A percentile compares a stretch with the other conserved stretches of the same genome.
These are phyloP conservation scores for Sericinus montela DNA, from an alignment of 2,888 invertebrate genomes.

Conservation along the genomic window DNA sequence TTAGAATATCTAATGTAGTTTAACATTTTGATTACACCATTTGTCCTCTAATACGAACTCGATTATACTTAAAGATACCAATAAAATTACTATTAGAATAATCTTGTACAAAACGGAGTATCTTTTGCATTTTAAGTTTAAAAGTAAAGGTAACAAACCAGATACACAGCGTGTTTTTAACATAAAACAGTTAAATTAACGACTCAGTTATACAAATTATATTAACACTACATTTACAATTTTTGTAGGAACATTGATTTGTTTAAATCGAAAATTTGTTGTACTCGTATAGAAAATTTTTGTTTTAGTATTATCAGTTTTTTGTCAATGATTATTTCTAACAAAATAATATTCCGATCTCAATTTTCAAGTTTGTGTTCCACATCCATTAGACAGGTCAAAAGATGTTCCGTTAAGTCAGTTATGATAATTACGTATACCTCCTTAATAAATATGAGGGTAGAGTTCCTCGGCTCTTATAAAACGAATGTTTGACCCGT, in stretches of 20 bases:
- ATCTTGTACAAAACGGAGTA: slow-evolving; percentile 17
- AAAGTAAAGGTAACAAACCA: background rate
- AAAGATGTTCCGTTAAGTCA: slow-evolving; percentile 54
- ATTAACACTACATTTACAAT: too few species aligned
- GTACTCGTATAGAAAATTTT: too few species aligned
- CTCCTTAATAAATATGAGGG: slow-evolving; percentile 69
- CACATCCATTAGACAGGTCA: slow-evolving; percentile 36
- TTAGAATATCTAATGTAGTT: slow-evolving; percentile 25
- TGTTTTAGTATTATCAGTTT: too few species aligned
- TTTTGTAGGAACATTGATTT: too few species aligned
- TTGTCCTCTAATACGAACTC: background rate
- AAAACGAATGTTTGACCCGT: slow-evolving; percentile 71
- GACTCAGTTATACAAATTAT: too few species aligned
- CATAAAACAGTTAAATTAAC: too few species aligned
- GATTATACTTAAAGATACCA: slow-evolving; percentile 7
- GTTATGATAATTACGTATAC: slow-evolving; percentile 72
- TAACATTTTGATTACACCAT: slow-evolving; percentile 4
- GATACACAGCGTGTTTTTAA: too few species aligned
- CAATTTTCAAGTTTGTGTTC: slow-evolving; percentile 39
- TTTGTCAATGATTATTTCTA: background rate
- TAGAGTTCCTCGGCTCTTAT: slow-evolving; percentile 58
- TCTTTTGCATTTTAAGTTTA: slow-evolving; percentile 35
- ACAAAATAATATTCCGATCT: slow-evolving; percentile 35
- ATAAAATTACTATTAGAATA: slow-evolving; percentile 8
- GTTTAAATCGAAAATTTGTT: too few species aligned